phyloP scores from a whole-genome alignment of 1,140 invertebrate genomes.

The Pseudomyrmex cubaensis region DNA sequence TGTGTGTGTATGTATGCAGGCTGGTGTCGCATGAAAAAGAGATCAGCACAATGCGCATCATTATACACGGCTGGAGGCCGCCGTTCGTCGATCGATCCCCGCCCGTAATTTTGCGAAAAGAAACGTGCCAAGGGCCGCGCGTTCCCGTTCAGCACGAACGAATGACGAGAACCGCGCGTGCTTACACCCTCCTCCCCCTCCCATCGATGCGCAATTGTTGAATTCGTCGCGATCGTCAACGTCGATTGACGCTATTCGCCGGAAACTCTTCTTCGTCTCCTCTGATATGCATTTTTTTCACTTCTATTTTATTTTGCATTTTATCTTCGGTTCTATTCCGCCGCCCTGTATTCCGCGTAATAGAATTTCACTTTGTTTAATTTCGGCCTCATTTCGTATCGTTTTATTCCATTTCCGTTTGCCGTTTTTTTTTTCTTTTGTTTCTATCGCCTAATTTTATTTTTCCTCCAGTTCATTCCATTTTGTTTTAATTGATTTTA shows the following conservation, averaged over 20 bases:
- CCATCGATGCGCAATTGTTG: background rate
- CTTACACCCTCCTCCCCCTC: background rate
- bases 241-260: background rate
- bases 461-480: conserved; percentile 3
- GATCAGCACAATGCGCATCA: conserved; percentile 61
- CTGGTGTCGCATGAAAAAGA: conserved; percentile 49
- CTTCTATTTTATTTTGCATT: background rate
- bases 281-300: background rate
- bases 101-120: conserved; percentile 52
- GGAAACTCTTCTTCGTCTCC: background rate
- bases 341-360: conserved; percentile 13
- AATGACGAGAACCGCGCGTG: background rate
- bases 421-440: background rate
- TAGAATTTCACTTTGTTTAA: conserved; percentile 36
- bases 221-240: conserved; percentile 11
- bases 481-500: conserved; percentile 32
- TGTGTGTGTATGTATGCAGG: no score
- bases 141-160: conserved; percentile 20
- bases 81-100: conserved; percentile 27
- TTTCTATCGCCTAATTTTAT: conserved; percentile 19
- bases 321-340: conserved; percentile 11
- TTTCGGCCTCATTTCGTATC: conserved; percentile 5
- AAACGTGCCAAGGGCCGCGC: conserved; percentile 55
- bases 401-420: background rate
- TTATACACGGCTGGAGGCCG: conserved; percentile 25